These are phyloP conservation scores for Cynocephalus volans DNA, from an alignment of 2,113 vertebrate genomes.

Conservation along the genomic window DNA sequence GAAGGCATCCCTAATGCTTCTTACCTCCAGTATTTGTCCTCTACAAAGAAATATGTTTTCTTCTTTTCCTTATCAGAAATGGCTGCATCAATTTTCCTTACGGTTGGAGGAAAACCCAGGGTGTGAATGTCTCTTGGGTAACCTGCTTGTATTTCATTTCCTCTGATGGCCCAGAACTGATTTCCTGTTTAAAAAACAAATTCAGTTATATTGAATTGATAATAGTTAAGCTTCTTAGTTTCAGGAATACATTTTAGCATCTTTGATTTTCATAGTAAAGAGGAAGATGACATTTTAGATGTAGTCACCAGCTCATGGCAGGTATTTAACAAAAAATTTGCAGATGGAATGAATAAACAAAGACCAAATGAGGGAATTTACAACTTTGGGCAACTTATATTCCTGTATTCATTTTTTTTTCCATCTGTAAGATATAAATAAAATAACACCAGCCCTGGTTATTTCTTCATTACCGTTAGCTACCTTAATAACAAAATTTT, in stretches of 20 bases:
- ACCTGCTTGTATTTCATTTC: slow-evolving; percentile 88
- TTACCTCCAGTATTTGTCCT: slow-evolving; percentile 93
- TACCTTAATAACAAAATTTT: background rate
- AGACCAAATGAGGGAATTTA: slow-evolving; percentile 4
- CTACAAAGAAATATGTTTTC: slow-evolving; percentile 91
- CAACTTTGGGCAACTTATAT: background rate
- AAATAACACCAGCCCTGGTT: background rate
- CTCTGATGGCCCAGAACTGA: slow-evolving; percentile 91
- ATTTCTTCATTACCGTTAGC: background rate
- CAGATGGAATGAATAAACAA: background rate
- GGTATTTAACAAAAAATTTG: slow-evolving; percentile 29
- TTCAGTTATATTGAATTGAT: background rate
- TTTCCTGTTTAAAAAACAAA: slow-evolving; percentile 85
- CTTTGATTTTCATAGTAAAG: background rate
- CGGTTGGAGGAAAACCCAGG: slow-evolving; percentile 89
- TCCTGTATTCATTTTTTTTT: background rate
- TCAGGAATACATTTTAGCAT: background rate
- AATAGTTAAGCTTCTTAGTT: background rate
- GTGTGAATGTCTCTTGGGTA: slow-evolving; percentile 90
- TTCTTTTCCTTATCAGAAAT: slow-evolving; percentile 88
- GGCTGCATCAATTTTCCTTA: slow-evolving; percentile 91
- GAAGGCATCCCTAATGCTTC: background rate
- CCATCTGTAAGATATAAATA: background rate
- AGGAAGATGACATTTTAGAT: background rate
- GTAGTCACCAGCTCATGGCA: background rate